These are phyloP conservation scores for Ruditapes philippinarum DNA, from an alignment of 1,140 invertebrate genomes.

Conservation along the genomic window DNA sequence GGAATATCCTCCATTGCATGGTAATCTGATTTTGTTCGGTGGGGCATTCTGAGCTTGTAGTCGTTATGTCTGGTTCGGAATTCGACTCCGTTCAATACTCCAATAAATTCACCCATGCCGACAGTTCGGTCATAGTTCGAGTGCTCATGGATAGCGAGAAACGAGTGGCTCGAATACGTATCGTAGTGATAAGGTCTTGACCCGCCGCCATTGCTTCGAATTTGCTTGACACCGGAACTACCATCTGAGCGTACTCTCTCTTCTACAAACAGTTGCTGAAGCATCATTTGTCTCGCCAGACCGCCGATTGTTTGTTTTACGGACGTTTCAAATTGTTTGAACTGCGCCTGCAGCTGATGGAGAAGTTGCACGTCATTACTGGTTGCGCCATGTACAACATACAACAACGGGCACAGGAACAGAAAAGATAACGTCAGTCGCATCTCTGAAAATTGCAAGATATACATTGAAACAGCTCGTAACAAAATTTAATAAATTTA, in stretches of 20 bases:
- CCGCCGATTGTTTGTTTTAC: conserved; percentile 52
- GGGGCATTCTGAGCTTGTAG: conserved; percentile 79
- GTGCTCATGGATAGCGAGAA: conserved; percentile 75
- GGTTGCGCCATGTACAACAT: background rate
- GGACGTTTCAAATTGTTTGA: background rate
- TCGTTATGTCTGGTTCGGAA: conserved; percentile 84
- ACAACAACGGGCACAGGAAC: background rate
- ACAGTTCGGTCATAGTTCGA: conserved; percentile 78
- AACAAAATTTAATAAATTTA: too few relatives aligned
- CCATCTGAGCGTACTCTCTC: conserved; percentile 74
- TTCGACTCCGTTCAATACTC: conserved; percentile 81
- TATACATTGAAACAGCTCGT: too few relatives aligned
- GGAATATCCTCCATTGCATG: conserved; percentile 77
- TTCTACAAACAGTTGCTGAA: conserved; percentile 76
- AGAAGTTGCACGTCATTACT: background rate
- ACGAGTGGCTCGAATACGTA: conserved; percentile 21
- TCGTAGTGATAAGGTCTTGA: conserved; percentile 59
- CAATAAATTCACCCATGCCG: conserved; percentile 80
- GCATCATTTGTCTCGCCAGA: conserved; percentile 74
- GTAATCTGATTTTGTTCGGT: conserved; percentile 59
- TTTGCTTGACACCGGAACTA: conserved; percentile 76
- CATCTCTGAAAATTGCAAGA: conserved; percentile 24
- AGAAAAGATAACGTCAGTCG: background rate
- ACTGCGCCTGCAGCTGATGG: background rate
- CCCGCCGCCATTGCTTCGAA: conserved; percentile 56